phyloP scores from a whole-genome alignment of 2,888 invertebrate genomes.

The Meteorus colon region DNA sequence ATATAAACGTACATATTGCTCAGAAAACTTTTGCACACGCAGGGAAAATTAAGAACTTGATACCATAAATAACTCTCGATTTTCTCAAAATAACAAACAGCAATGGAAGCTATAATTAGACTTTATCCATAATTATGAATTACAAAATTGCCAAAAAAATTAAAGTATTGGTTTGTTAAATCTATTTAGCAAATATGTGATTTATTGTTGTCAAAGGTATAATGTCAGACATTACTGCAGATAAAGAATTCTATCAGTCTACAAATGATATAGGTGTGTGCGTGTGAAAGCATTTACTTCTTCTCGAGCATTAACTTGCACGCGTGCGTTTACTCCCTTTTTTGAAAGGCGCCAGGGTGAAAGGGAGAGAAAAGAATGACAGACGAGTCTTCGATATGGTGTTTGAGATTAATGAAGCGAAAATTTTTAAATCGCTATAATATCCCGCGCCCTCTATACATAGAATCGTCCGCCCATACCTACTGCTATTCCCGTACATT shows the following conservation, averaged over 20 bases:
- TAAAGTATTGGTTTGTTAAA: no score
- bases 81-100: no score
- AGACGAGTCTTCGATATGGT: slow-evolving; percentile 57
- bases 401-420: slow-evolving; percentile 64
- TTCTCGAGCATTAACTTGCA: slow-evolving; percentile 6
- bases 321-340: slow-evolving; percentile 31
- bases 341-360: background rate
- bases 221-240: no score
- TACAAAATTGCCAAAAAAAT: no score
- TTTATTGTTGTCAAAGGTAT: no score
- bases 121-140: no score
- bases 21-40: background rate
- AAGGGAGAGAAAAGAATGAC: slow-evolving; percentile 23
- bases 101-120: no score
- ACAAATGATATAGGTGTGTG: no score
- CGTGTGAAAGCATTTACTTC: no score
- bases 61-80: no score
- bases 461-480: background rate
- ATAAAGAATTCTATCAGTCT: no score
- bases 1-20: background rate
- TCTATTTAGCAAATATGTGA: no score
- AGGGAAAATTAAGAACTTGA: background rate
- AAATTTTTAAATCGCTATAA: slow-evolving; percentile 65
- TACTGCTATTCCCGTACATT: slow-evolving; percentile 4
- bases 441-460: background rate